These are phyloP conservation scores for Plecturocebus donacophilus DNA, from an alignment of 2,113 vertebrate species.

Conservation along the genomic window DNA sequence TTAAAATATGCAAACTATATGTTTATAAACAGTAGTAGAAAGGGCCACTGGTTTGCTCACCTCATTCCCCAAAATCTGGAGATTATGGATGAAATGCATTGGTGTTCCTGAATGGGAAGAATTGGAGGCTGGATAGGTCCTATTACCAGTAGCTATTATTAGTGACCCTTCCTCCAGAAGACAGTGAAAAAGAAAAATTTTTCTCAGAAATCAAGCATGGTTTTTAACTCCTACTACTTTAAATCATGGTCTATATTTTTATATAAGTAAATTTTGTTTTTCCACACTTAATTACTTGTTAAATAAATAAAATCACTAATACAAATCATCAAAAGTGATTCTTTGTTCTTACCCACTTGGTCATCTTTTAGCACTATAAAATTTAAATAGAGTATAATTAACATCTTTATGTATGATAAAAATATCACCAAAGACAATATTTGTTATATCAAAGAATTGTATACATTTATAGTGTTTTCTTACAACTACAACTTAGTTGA, in stretches of 20 bases:
- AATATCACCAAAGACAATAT: background rate
- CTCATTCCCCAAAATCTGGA: slow-evolving; percentile 17
- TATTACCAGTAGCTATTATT: background rate
- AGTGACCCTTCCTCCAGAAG: background rate
- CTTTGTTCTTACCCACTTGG: background rate
- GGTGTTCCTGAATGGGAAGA: background rate
- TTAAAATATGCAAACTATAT: background rate
- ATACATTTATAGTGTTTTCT: background rate
- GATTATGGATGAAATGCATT: background rate
- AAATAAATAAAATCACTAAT: background rate
- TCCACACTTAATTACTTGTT: background rate
- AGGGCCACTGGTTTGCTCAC: background rate
- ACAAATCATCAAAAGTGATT: background rate
- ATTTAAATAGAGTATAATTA: background rate
- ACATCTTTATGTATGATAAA: background rate
- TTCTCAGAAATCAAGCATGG: background rate
- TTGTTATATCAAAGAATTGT: background rate
- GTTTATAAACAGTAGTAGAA: background rate
- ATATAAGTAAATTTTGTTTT: background rate
- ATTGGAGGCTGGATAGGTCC: background rate
- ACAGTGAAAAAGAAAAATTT: background rate
- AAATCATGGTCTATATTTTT: background rate
- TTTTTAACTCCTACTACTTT: background rate
- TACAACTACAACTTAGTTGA: background rate
- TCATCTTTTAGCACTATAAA: background rate